Evolutionary conservation across 1,140 invertebrate genomes (phyloP), one percentile per base, ranked within the genome.

Genomic region (Drosophila guanche): DNA sequence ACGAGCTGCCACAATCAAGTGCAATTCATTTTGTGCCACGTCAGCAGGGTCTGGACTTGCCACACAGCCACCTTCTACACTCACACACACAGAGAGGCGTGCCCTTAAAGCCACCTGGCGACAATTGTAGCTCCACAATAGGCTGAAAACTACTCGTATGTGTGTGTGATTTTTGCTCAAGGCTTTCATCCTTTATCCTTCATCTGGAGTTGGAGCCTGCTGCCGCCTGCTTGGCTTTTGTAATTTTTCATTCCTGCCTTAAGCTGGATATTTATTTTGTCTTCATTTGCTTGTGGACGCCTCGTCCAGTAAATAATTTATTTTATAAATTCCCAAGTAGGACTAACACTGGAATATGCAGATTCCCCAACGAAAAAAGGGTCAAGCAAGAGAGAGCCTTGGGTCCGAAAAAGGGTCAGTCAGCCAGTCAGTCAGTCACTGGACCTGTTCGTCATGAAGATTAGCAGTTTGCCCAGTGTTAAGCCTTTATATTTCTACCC

Each of bases 301-400:
- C 41, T 37, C 41, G 27, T 62, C 61, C 67, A 88, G 83, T 86
- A 86, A 86, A 86, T 88, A 86, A 86, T 88, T 86, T 86, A 86
- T 79, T 88, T 88, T 88, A 72, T 78, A 88, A 78, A 88, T 83
- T 86, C 78, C 79, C 80, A 79, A 88, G 83, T 76, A 76, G 83
- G 83, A 88, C 88, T 88, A 86, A 70, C 83, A 88, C 83, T 80
- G 78, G 68, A 88, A 88, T 88, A 86, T 88, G 83, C 83, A 86
- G 78, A 88, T 86, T 88, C 74, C 45, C 59, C n/a, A n/a, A 29
- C 25, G 61, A 14, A 50, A 41, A 79, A 85, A 88, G 81, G 81
- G 77, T 88, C 74, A 65, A 78, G 45, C n/a, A 10, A 37, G 12
- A 23, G 22, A 62, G 12, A 23, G 22, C 59, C 59, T 27, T 50